These are phyloP conservation scores for Calameuta filiformis DNA, from an alignment of 2,888 invertebrate species.

Conservation along the genomic window DNA sequence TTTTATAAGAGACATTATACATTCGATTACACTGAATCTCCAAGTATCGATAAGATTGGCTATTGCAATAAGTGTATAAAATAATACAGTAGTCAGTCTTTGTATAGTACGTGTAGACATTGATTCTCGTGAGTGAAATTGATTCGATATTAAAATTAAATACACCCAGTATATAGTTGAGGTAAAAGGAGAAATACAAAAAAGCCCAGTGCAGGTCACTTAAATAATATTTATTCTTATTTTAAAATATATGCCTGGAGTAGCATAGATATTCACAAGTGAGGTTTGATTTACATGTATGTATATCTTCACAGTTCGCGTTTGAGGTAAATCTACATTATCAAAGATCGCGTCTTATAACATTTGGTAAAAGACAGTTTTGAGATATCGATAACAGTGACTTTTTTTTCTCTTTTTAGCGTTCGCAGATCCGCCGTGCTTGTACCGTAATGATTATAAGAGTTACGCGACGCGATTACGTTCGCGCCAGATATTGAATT, in stretches of 20 bases:
- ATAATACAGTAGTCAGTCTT: neutral
- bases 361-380: neutral
- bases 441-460: neutral
- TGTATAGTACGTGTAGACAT: neutral
- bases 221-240: conserved; percentile 49
- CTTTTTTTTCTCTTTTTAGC: conserved; percentile 13
- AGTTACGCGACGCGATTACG: neutral
- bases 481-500: neutral
- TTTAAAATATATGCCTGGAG: conserved; percentile 47
- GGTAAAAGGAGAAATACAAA: neutral
- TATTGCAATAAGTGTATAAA: neutral
- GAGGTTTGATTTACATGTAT: conserved; percentile 35
- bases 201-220: conserved; percentile 5
- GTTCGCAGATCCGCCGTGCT: neutral
- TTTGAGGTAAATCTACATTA: conserved; percentile 34
- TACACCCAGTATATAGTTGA: neutral
- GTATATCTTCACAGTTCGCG: conserved; percentile 35
- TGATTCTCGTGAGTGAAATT: neutral
- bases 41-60: no score
- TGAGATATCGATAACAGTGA: conserved; percentile 24
- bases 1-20: no score
- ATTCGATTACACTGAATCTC: neutral
- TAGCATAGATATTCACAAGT: conserved; percentile 43
- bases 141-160: neutral
- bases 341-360: conserved; percentile 34